Conservation (phyloP, 2,113 vertebrate species). For the Cottus gobio region DNA sequence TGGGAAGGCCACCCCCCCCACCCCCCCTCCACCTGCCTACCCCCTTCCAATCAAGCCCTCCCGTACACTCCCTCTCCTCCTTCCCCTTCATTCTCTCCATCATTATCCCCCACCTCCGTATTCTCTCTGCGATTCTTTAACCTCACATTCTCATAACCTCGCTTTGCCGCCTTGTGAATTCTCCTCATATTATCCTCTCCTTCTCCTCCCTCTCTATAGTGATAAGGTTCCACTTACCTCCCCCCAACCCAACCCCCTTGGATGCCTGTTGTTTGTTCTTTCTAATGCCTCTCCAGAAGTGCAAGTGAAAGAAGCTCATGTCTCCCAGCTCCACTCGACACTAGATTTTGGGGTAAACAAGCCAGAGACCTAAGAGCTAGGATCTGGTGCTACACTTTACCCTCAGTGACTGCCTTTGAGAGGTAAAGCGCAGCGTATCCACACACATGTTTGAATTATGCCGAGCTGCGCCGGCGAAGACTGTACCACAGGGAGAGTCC, state of each 20-base stretch:
- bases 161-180: constrained; percentile 44
- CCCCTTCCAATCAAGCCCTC: constrained; percentile 61
- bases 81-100: constrained; percentile 45
- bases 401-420: constrained; percentile 69
- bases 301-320: constrained; percentile 35
- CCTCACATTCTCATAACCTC: constrained; percentile 40
- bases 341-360: constrained; percentile 58
- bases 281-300: constrained; percentile 59
- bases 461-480: constrained; percentile 40
- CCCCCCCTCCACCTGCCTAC: constrained; percentile 15
- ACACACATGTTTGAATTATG: constrained; percentile 69
- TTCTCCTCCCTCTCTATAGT: constrained; percentile 26
- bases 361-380: constrained; percentile 38
- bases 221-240: constrained; percentile 33
- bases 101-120: constrained; percentile 51
- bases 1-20: constrained; percentile 45
- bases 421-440: constrained; percentile 70
- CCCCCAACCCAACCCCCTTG: neutral
- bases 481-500: constrained; percentile 67
- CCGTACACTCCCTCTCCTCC: constrained; percentile 48
- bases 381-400: constrained; percentile 54
- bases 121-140: constrained; percentile 57
- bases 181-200: constrained; percentile 26
- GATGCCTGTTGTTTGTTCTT: constrained; percentile 63
- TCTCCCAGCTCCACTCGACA: constrained; percentile 35